Conservation (phyloP, 2,797 vertebrate genomes). For the Hyperoplus immaculatus region DNA sequence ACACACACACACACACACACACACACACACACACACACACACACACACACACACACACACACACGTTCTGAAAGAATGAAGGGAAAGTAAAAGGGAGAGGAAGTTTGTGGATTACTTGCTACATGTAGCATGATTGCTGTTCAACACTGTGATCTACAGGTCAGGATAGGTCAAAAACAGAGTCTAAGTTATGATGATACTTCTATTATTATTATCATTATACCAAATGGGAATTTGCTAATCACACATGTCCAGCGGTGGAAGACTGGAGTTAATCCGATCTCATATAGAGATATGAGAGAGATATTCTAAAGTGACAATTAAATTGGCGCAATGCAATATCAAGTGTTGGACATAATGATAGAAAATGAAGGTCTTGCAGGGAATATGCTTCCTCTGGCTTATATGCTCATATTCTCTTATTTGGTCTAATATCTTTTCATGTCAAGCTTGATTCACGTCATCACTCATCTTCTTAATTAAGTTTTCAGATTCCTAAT, state of each 20-base stretch:
- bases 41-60: not conserved
- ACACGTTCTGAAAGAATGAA: not conserved
- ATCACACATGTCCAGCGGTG: not conserved
- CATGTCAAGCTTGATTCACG: not conserved
- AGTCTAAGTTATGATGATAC: not conserved
- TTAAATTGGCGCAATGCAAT: slow-evolving; percentile 8
- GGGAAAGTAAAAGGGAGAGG: not conserved
- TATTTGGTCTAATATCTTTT: slow-evolving; percentile 30
- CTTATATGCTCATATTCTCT: slow-evolving; percentile 13
- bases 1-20: not conserved
- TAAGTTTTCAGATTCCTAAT: not conserved
- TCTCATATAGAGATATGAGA: not conserved
- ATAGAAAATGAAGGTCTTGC: not conserved
- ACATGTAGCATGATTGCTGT: not conserved
- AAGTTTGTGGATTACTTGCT: not conserved
- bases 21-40: slow-evolving; percentile 5
- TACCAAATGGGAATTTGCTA: slow-evolving; percentile 9
- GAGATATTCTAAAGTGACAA: slow-evolving; percentile 10
- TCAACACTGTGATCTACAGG: not conserved
- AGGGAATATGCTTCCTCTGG: not conserved
- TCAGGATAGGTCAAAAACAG: not conserved
- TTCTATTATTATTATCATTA: slow-evolving; percentile 2
- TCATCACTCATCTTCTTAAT: slow-evolving; percentile 1
- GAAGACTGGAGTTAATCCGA: slow-evolving; percentile 6
- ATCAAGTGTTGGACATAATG: not conserved